Conservation (phyloP, 2,888 invertebrate genomes). For the Pseudeuparius sepicola region DNA sequence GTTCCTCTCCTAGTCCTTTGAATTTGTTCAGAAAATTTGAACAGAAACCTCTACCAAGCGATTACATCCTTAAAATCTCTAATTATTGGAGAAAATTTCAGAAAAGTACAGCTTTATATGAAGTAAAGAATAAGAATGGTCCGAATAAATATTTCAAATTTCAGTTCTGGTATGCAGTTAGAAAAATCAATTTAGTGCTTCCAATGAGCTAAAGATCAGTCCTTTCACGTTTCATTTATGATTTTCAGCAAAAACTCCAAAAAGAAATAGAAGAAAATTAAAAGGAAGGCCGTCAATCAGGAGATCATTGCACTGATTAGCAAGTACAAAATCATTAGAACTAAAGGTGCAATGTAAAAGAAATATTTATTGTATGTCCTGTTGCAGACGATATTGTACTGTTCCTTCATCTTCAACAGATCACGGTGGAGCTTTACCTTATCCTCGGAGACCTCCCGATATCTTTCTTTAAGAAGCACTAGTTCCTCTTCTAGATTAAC, state of each 20-base stretch:
- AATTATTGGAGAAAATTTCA: too few species aligned
- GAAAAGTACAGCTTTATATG: too few species aligned
- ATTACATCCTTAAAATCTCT: too few species aligned
- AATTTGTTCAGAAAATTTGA: too few species aligned
- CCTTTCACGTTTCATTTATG: conserved; percentile 27
- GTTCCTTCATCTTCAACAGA: conserved; percentile 48
- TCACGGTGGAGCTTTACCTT: conserved; percentile 51
- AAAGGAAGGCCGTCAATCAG: conserved; percentile 49
- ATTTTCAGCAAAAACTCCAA: conserved; percentile 36
- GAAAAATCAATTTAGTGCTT: too few species aligned
- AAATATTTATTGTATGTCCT: conserved; percentile 50
- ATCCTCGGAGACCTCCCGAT: conserved; percentile 54
- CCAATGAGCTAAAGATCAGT: too few species aligned
- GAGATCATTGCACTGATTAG: conserved; percentile 49
- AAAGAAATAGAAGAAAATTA: conserved; percentile 37
- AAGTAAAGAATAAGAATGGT: too few species aligned
- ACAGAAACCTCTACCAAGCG: too few species aligned
- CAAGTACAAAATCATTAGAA: conserved; percentile 49
- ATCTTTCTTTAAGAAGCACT: conserved; percentile 61
- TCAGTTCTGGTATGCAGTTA: too few species aligned
- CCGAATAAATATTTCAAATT: too few species aligned
- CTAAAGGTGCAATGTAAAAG: conserved; percentile 48
- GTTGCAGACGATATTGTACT: conserved; percentile 48
- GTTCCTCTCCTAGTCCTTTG: too few species aligned
- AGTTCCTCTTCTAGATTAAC: conserved; percentile 63